phyloP scores from a whole-genome alignment of 2,113 vertebrate species.

The Rhynchopsitta pachyrhyncha region DNA sequence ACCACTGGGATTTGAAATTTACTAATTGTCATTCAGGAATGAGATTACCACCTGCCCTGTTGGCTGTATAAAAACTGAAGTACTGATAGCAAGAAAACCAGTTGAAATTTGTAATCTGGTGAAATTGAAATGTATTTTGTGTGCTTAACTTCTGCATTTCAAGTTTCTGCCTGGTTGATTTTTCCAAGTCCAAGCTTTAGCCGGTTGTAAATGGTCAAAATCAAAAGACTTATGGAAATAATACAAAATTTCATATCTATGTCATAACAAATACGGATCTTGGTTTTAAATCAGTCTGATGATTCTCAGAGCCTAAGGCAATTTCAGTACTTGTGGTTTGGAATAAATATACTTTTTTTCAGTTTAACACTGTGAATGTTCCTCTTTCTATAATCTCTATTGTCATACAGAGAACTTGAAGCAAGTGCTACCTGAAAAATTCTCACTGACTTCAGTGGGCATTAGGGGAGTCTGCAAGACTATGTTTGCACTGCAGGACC shows the following conservation, averaged over 20 bases:
- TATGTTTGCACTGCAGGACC: neutral
- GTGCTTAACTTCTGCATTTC: neutral
- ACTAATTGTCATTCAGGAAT: neutral
- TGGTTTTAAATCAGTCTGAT: neutral
- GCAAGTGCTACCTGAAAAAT: neutral
- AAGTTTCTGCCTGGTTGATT: neutral
- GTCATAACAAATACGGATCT: neutral
- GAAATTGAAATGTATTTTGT: neutral
- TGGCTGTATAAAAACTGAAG: neutral
- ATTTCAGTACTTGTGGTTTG: neutral
- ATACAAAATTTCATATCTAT: neutral
- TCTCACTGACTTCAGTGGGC: neutral
- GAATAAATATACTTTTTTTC: neutral
- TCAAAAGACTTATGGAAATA: neutral
- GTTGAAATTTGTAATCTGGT: neutral
- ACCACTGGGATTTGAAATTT: neutral
- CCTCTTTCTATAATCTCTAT: neutral
- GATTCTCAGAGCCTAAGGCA: neutral
- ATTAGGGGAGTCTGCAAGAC: neutral
- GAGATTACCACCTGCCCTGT: neutral
- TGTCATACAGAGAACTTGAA: fast-evolving
- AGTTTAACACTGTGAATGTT: neutral
- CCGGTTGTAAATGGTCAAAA: neutral
- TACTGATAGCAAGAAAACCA: neutral
- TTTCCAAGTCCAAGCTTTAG: neutral